A percentile compares a stretch with the other conserved stretches of the same genome.
These are phyloP conservation scores for Palythoa caribaeorum DNA, from an alignment of 92 coral and sea anemone genomes.

Conservation along the genomic window DNA sequence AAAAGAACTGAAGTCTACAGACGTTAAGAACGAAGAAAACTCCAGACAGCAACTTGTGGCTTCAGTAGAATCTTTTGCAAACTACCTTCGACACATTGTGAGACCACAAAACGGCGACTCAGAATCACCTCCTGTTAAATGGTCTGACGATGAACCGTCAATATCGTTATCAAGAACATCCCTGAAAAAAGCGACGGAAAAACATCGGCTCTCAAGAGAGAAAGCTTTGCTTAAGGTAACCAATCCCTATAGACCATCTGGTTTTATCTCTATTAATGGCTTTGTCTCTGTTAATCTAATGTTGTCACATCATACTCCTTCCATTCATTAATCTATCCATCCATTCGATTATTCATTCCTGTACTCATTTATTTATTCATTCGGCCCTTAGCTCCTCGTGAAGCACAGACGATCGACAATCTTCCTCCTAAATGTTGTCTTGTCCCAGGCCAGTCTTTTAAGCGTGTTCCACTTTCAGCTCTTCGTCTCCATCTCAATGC, in stretches of 20 bases:
- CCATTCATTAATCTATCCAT: no score
- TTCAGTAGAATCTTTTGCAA: constrained; percentile 96
- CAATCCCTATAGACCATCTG: neutral
- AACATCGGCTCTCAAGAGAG: constrained; percentile 84
- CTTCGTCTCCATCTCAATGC: no score
- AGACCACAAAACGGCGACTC: constrained; percentile 74
- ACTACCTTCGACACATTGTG: constrained; percentile 86
- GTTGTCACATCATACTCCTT: no score
- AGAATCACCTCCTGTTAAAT: constrained; percentile 76
- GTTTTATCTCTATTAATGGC: no score
- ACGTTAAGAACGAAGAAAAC: constrained; percentile 23
- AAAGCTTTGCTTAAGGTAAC: constrained; percentile 78
- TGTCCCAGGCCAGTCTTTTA: no score
- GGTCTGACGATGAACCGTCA: constrained; percentile 88
- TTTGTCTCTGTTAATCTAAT: no score
- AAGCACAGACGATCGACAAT: no score
- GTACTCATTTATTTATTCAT: no score
- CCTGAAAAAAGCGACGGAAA: constrained; percentile 68
- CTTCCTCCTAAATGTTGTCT: no score
- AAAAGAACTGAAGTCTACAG: constrained; percentile 26
- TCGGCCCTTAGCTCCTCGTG: no score
- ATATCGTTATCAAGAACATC: constrained; percentile 73
- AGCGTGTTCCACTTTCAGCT: no score
- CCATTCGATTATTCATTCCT: no score
- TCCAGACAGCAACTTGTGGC: constrained; percentile 75